Evolutionary conservation across 1,140 invertebrate species (phyloP).

Genomic region (Pseudomyrmex sp.): DNA sequence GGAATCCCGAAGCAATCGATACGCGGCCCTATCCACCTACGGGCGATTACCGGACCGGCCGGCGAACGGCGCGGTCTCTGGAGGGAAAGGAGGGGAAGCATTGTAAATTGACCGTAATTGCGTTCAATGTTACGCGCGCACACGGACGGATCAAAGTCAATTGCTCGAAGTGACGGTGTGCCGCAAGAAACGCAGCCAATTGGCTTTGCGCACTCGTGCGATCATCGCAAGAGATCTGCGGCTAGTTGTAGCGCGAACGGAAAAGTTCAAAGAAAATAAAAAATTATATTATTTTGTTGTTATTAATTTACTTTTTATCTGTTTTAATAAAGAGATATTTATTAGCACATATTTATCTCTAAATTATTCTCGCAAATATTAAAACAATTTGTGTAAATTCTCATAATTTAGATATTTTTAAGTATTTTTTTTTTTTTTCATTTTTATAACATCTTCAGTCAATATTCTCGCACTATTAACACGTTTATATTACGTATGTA

Average conservation of each 20-base stretch:
- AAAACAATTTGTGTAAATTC: not conserved
- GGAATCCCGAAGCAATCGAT: slow-evolving; percentile 54
- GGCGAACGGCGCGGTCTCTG: slow-evolving; percentile 8
- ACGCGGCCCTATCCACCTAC: slow-evolving; percentile 65
- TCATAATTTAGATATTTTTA: not conserved
- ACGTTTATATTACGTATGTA: not conserved
- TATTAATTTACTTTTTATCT: slow-evolving; percentile 4
- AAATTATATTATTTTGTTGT: slow-evolving; percentile 17
- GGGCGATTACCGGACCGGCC: slow-evolving; percentile 57
- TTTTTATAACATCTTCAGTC: not conserved
- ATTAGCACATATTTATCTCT: not conserved
- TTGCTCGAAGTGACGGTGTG: slow-evolving; percentile 76
- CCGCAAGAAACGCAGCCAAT: slow-evolving; percentile 75
- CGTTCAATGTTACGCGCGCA: slow-evolving; percentile 83
- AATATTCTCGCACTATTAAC: slow-evolving; percentile 29
- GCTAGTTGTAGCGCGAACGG: not conserved
- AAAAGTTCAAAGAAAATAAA: not conserved
- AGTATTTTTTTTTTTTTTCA: not conserved
- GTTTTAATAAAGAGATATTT: no score
- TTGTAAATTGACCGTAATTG: slow-evolving; percentile 84
- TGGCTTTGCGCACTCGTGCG: slow-evolving; percentile 66
- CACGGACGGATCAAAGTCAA: slow-evolving; percentile 83
- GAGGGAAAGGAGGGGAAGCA: slow-evolving; percentile 64
- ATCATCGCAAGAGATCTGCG: slow-evolving; percentile 30
- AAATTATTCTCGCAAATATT: not conserved